Percentiles rank a stretch among this genome's conserved stretches.
These are phyloP conservation scores for Rugalucina vietnamica DNA, from an alignment of 2,888 invertebrate genomes.

Conservation along the genomic window DNA sequence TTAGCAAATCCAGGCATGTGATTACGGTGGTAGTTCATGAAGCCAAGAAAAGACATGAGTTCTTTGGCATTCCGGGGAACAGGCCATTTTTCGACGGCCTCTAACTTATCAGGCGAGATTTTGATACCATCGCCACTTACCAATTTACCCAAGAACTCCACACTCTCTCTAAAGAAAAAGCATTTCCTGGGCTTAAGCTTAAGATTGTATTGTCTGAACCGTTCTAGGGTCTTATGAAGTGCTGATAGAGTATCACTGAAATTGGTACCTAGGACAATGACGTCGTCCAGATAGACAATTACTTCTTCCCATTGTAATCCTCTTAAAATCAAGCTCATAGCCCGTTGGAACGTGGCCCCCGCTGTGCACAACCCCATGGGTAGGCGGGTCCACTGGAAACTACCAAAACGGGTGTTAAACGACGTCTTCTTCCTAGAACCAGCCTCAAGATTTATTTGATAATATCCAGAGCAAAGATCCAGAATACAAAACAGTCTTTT, in stretches of 20 bases:
- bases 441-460: slow-evolving; percentile 17
- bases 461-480: slow-evolving; percentile 13
- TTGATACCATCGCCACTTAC: slow-evolving; percentile 28
- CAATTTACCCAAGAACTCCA: slow-evolving; percentile 44
- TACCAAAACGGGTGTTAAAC: slow-evolving; percentile 46
- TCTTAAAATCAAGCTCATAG: slow-evolving; percentile 34
- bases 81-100: slow-evolving; percentile 22
- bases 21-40: slow-evolving; percentile 40
- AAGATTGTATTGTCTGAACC: slow-evolving; percentile 19
- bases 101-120: slow-evolving; percentile 2
- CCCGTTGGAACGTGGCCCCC: slow-evolving; percentile 28
- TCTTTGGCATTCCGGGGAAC: slow-evolving; percentile 18
- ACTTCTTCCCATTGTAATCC: slow-evolving; percentile 45
- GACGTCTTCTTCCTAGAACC: slow-evolving; percentile 49
- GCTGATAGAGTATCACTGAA: neutral
- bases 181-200: slow-evolving; percentile 40
- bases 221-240: neutral
- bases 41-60: slow-evolving; percentile 44
- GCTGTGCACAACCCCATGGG: slow-evolving; percentile 51
- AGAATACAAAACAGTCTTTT: no score
- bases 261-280: slow-evolving; percentile 27
- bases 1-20: slow-evolving; percentile 25
- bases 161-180: slow-evolving; percentile 38
- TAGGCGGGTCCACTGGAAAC: slow-evolving; percentile 46
- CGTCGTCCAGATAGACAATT: slow-evolving; percentile 46